These are phyloP conservation scores for Metacarcinus magister DNA, from an alignment of 2,888 invertebrate species.

Conservation along the genomic window DNA sequence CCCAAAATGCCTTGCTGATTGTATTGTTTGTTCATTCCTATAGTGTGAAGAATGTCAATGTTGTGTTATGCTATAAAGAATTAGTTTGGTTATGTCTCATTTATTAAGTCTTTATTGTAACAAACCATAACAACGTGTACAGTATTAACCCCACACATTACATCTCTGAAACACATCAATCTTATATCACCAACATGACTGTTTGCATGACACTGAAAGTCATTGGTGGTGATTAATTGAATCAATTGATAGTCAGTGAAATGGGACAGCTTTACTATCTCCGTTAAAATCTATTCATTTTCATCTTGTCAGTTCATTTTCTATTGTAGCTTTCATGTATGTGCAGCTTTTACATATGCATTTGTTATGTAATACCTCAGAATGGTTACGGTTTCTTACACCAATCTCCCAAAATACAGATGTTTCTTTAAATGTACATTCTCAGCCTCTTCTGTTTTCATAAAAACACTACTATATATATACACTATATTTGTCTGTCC, in stretches of 20 bases:
- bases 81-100: conserved; percentile 50
- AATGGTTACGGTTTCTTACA: not conserved
- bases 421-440: not conserved
- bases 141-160: not conserved
- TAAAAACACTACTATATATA: not conserved
- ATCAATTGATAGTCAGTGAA: not conserved
- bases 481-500: not conserved
- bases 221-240: not conserved
- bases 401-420: not conserved
- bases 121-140: not conserved
- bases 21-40: not conserved
- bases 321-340: not conserved
- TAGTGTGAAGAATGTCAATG: not conserved
- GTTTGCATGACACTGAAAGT: not conserved
- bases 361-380: not conserved
- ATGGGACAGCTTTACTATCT: not conserved
- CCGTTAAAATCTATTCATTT: not conserved
- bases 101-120: not conserved
- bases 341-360: not conserved
- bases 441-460: not conserved
- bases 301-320: not conserved
- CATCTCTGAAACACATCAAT: not conserved
- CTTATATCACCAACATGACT: not conserved
- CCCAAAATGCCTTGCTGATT: not conserved
- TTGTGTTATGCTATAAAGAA: conserved; percentile 21